Base-by-base conservation (phyloP, 2,797 vertebrate species). In the Iguana delicatissima region DNA sequence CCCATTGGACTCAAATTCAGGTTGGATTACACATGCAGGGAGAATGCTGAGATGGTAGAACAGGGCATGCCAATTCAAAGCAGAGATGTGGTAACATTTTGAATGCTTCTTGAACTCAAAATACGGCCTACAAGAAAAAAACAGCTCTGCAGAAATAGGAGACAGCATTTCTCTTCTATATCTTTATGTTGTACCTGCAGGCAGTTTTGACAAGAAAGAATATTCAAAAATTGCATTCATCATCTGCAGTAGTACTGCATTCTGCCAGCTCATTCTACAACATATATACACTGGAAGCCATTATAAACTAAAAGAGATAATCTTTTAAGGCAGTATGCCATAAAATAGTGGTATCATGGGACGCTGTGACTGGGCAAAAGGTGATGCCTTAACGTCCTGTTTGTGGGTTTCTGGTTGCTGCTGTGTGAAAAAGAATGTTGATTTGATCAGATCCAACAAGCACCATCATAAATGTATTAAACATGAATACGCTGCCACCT, bases 401-500 rank as follows among this genome's bases (percentile, higher is more conserved):
- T 84, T 89, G 12, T 64, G 26, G 16, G 1, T 29, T 38, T 35
- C 38, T 62, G 42, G 24, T 80, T 81, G 46, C 13, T 57, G 38
- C 72, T 76, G 18, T 35, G n/a, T 57, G 79, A 4, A 81, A 87
- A 10, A 55, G n/a, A 24, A 80, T 69, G 22, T n/a, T 55, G 50
- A 5, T 16, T 42, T 74, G 69, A 29, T 62, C 26, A 64, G 42
- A 64, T 52, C 57, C 32, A 80, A 32, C 35, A 59, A 83, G 55
- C 3, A 13, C 46, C 7, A 42, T 46, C 32, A 32, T 46, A 81
- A 76, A 52, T 74, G 20, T 55, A 22, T 32, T 64, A 50, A 67
- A 32, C 62, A 69, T 52, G 67, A 26, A 46, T 42, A 6, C 22
- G 86, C 46, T 64, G 84, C 89, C 77, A 86, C n/a, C 84, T 86